Percentiles rank a stretch among this genome's conserved stretches.
phyloP scores from a whole-genome alignment of 1,140 invertebrate species.

The Stegodyphus dumicola region DNA sequence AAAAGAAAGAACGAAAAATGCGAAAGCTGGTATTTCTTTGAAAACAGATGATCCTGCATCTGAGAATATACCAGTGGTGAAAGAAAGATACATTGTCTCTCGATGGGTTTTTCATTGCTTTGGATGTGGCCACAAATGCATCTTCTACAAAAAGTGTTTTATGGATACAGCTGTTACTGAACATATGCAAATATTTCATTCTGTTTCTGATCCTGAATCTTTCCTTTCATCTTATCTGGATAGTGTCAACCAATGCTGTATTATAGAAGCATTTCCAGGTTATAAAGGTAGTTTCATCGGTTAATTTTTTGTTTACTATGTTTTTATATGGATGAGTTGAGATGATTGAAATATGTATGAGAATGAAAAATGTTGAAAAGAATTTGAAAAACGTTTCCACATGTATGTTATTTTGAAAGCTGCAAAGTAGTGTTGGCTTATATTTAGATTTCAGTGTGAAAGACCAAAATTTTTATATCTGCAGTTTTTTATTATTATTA shows the following conservation, averaged over 20 bases:
- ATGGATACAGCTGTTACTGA: not conserved
- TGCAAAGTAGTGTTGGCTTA: no score
- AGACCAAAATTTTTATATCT: no score
- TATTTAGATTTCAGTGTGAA: no score
- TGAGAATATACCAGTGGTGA: not conserved
- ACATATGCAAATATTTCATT: not conserved
- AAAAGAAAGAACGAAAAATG: not conserved
- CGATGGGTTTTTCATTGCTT: not conserved
- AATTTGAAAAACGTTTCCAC: no score
- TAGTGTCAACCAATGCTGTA: not conserved
- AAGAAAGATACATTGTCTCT: not conserved
- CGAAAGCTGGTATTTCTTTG: not conserved
- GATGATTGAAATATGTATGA: no score
- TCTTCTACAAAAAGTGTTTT: not conserved
- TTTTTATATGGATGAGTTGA: no score
- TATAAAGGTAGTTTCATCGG: not conserved
- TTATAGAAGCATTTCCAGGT: not conserved
- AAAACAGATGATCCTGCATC: not conserved
- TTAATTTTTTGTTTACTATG: not conserved
- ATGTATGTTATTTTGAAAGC: no score
- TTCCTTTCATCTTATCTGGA: not conserved
- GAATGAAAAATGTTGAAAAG: no score
- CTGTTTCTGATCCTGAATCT: not conserved
- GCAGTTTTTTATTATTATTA: no score
- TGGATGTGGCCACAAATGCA: not conserved